These are phyloP conservation scores for Valencia hispanica DNA, from an alignment of 2,797 vertebrate genomes.

Conservation along the genomic window DNA sequence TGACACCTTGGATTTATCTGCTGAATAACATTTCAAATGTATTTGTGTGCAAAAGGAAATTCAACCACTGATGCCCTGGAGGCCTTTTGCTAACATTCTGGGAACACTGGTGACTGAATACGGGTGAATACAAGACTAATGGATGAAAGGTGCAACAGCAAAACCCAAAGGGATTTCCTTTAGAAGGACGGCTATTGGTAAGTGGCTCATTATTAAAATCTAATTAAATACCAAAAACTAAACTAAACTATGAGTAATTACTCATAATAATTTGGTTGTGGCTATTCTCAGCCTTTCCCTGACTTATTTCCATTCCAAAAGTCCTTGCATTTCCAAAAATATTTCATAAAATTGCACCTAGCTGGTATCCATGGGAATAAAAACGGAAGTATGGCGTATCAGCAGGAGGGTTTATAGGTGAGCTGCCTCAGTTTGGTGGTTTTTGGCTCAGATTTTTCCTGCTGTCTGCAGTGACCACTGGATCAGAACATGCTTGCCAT, in stretches of 20 bases:
- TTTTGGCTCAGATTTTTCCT: not conserved
- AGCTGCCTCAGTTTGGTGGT: not conserved
- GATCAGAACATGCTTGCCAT: too few relatives aligned
- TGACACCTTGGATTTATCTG: conserved; percentile 52
- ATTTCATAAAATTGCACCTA: not conserved
- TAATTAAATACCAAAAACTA: not conserved
- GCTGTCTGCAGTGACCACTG: too few relatives aligned
- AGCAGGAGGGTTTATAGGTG: not conserved
- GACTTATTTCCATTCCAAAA: not conserved
- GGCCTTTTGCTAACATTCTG: conserved; percentile 19
- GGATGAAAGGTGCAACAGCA: too few relatives aligned
- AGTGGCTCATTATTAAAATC: not conserved
- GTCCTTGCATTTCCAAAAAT: not conserved
- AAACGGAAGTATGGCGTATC: not conserved
- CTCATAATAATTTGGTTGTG: not conserved
- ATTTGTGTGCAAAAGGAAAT: conserved; percentile 42
- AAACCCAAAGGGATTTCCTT: not conserved
- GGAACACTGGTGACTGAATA: conserved; percentile 14
- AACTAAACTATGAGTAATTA: too few relatives aligned
- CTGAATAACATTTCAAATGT: conserved; percentile 43
- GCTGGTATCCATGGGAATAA: not conserved
- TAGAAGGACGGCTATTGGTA: not conserved
- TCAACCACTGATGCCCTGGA: conserved; percentile 26
- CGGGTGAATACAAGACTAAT: not conserved
- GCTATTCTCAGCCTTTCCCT: not conserved